Conservation (phyloP, 2,888 invertebrate genomes). For the Thera britannica region DNA sequence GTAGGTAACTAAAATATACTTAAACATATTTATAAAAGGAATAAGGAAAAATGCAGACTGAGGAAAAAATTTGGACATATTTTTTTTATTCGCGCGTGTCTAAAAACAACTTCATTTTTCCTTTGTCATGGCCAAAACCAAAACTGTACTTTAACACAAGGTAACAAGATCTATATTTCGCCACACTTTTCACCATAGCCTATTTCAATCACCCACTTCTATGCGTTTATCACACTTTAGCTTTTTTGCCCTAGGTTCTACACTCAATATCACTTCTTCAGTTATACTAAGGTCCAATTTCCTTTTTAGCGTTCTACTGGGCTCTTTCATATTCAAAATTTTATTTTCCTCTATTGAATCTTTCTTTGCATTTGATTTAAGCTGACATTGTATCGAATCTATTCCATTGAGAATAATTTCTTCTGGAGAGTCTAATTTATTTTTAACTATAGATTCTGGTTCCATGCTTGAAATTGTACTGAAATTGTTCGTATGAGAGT, state of each 20-base stretch:
- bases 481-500: slow-evolving; percentile 14
- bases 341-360: not conserved
- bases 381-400: not conserved
- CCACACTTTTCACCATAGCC: slow-evolving; percentile 4
- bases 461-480: slow-evolving; percentile 13
- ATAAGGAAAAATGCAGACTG: not conserved
- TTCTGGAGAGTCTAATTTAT: slow-evolving; percentile 17
- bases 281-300: slow-evolving; percentile 29
- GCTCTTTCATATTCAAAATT: slow-evolving; percentile 1
- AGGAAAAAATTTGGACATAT: not conserved
- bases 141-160: slow-evolving; percentile 25
- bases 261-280: slow-evolving; percentile 25
- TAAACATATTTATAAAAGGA: slow-evolving; percentile 4
- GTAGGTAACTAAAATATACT: slow-evolving; percentile 1
- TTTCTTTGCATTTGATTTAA: slow-evolving; percentile 9
- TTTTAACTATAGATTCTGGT: slow-evolving; percentile 6
- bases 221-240: slow-evolving; percentile 34
- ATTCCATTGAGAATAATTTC: slow-evolving; percentile 7
- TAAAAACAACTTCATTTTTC: too few relatives aligned
- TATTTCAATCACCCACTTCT: slow-evolving; percentile 41
- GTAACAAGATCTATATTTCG: slow-evolving; percentile 21
- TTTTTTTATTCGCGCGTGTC: too few relatives aligned
- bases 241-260: slow-evolving; percentile 37
- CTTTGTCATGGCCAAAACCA: not conserved
- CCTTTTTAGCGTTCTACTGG: slow-evolving; percentile 20